Conservation (phyloP, 92 coral and sea anemone genomes). For the Nematostella vectensis region DNA sequence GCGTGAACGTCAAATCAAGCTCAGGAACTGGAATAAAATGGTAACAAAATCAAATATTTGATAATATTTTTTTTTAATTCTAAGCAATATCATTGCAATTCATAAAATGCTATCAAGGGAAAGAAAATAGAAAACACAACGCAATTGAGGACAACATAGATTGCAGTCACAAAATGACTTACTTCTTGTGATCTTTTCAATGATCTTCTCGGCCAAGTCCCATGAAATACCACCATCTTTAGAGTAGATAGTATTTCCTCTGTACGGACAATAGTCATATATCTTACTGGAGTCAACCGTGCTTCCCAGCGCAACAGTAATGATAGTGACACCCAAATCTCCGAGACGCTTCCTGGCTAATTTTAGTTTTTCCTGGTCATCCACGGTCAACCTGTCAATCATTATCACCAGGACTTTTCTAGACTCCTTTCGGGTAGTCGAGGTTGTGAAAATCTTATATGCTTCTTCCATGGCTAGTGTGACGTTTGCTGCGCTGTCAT, state of each 20-base stretch:
- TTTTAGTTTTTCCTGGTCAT: conserved; percentile 1
- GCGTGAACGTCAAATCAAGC: too few relatives aligned
- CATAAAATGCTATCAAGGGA: too few relatives aligned
- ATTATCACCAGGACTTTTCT: conserved; percentile 13
- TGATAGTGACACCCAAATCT: conserved; percentile 18
- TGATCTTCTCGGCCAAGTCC: conserved; percentile 6
- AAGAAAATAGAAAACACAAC: too few relatives aligned
- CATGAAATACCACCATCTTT: not conserved
- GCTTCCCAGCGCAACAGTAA: conserved; percentile 11
- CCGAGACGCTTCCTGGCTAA: conserved; percentile 11
- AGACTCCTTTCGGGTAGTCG: conserved; percentile 12
- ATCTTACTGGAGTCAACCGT: conserved; percentile 1
- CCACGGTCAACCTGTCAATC: conserved; percentile 11
- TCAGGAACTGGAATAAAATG: too few relatives aligned
- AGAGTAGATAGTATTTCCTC: conserved; percentile 7
- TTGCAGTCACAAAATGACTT: not conserved
- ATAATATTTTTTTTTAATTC: too few relatives aligned
- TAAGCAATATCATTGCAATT: too few relatives aligned
- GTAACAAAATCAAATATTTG: too few relatives aligned
- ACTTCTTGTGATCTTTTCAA: conserved; percentile 18
- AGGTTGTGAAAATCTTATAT: not conserved
- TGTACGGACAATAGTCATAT: conserved; percentile 3
- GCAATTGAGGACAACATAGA: too few relatives aligned
- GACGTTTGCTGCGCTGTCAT: not conserved
- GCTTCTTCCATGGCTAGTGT: conserved; percentile 8